These are phyloP conservation scores for Bombus superbus DNA, from an alignment of 1,140 invertebrate species.

Conservation along the genomic window DNA sequence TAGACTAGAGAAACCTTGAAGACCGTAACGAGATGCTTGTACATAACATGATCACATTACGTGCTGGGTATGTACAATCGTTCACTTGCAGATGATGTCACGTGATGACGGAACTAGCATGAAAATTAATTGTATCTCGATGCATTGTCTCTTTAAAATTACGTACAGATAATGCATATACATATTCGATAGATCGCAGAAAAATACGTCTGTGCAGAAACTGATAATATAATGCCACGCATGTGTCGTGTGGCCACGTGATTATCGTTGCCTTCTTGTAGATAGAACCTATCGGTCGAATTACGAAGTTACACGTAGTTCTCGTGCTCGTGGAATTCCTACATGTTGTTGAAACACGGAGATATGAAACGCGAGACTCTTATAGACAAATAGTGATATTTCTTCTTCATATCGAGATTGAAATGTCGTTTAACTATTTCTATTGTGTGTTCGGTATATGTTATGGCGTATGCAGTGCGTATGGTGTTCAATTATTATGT, in stretches of 20 bases:
- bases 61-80: neutral
- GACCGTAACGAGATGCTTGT: neutral
- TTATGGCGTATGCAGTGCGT: too few relatives aligned
- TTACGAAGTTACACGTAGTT: neutral
- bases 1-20: neutral
- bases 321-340: neutral
- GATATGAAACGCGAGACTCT: neutral
- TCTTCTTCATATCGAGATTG: neutral
- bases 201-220: neutral
- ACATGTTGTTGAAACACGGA: neutral
- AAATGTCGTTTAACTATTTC: neutral
- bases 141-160: neutral
- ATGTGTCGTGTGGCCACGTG: neutral
- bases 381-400: neutral
- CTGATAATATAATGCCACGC: neutral
- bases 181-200: neutral
- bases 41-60: neutral
- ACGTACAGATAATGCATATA: too few relatives aligned
- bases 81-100: conserved; percentile 13
- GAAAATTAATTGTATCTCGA: conserved; percentile 3
- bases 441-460: neutral
- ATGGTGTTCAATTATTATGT: too few relatives aligned
- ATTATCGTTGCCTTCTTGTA: neutral
- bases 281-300: conserved; percentile 9
- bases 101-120: neutral